Conservation (phyloP, 2,113 vertebrate genomes). For the Beaufortia kweichowensis region DNA sequence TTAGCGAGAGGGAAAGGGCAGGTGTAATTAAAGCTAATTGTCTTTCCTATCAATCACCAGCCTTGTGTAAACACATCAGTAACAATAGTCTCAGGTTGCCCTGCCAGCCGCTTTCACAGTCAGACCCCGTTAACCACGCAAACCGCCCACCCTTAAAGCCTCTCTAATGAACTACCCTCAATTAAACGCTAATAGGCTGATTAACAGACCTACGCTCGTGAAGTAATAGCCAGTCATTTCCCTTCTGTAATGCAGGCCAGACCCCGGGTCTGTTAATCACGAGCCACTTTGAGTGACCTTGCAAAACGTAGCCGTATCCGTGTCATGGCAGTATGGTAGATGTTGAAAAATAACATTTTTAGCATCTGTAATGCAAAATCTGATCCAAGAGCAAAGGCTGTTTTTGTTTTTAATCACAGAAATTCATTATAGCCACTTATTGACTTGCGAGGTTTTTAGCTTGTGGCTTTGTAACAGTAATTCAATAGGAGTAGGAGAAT, state of each 20-base stretch:
- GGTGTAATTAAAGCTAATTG: constrained; percentile 69
- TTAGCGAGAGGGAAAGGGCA: constrained; percentile 60
- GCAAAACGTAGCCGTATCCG: neutral
- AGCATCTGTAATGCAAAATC: constrained; percentile 35
- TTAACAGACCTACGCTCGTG: constrained; percentile 71
- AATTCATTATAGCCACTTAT: constrained; percentile 8
- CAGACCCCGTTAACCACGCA: constrained; percentile 56
- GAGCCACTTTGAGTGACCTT: constrained; percentile 39
- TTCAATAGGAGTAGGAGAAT: neutral
- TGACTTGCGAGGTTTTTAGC: constrained; percentile 15
- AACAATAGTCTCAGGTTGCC: constrained; percentile 65
- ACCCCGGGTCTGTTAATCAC: constrained; percentile 64
- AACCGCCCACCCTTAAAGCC: constrained; percentile 58
- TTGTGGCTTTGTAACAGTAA: neutral
- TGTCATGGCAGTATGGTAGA: constrained; percentile 14
- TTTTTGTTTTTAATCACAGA: neutral
- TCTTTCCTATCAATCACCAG: constrained; percentile 69
- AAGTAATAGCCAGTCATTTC: constrained; percentile 71
- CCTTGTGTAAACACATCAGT: constrained; percentile 64
- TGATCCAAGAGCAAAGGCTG: constrained; percentile 33
- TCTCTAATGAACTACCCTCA: constrained; percentile 76
- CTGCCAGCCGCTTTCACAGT: constrained; percentile 66
- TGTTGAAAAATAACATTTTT: constrained; percentile 29
- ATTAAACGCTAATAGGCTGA: constrained; percentile 78
- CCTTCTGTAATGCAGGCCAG: constrained; percentile 64